Evolutionary conservation across 2,113 vertebrate species (phyloP), one percentile per base, ranked within the genome.

Genomic region (Limanda limanda): DNA sequence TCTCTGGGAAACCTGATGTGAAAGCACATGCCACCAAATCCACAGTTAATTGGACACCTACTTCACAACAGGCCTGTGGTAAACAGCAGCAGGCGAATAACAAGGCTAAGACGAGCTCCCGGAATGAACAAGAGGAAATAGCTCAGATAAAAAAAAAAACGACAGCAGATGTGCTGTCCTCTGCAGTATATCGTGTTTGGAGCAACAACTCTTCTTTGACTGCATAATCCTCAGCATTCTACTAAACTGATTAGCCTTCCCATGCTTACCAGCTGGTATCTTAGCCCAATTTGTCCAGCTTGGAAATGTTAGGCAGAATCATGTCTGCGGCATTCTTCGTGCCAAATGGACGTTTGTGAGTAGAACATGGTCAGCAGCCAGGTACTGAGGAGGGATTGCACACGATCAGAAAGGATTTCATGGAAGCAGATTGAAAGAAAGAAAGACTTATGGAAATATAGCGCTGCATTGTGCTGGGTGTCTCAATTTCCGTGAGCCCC

Each of bases 361-460:
- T 47, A 45, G 58, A 78, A 87, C 79, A 90, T 85, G 84, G 84
- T 90, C 79, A 71, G 84, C 79, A 57, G 87, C 86, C 89, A 86
- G 88, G 83, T 85, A 74, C 77, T 74, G 83, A 80, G 81, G 47
- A 80, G 69, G 81, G 89, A 82, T 83, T 83, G 81, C 83, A 74
- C 71, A 83, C 68, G 79, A 90, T 92, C 83, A 89, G 76, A 87
- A 90, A 86, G 87, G 88, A 90, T 88, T 90, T 85, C 42, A 86
- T 79, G 74, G 81, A 79, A 68, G 79, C 68, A 82, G 80, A 85
- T 76, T 87, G 81, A 81, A 76, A 73, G 20, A 81, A 73, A 82
- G 64, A 51, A 9, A 64, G 79, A 89, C 63, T 90, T 87, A 83
- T 84, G 85, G 75, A 91, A 87, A 88, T 85, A 65, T 55, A 58